Conservation (phyloP, 2,888 invertebrate species). For the Standfussiana lucernea region DNA sequence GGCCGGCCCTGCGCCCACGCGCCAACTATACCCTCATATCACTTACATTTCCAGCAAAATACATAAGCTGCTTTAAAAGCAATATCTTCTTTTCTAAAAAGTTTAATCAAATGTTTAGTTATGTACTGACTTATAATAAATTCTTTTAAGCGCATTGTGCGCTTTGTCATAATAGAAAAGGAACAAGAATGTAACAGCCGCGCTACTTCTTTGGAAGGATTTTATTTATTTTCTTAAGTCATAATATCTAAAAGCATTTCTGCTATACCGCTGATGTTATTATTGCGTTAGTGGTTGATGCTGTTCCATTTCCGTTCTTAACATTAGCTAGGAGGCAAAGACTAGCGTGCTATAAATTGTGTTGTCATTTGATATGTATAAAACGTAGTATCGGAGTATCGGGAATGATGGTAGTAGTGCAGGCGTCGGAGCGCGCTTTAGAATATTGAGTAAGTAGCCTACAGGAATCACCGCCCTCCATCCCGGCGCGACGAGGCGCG, state of each 20-base stretch:
- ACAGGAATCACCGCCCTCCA: constrained; percentile 73
- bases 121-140: constrained; percentile 30
- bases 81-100: constrained; percentile 18
- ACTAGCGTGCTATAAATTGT: constrained; percentile 32
- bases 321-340: constrained; percentile 7
- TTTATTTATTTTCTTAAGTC: constrained; percentile 48
- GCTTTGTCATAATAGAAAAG: constrained; percentile 66
- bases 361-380: constrained; percentile 43
- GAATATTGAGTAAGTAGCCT: constrained; percentile 89
- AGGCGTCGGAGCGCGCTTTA: constrained; percentile 82
- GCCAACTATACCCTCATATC: constrained; percentile 55
- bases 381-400: constrained; percentile 46
- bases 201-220: constrained; percentile 50
- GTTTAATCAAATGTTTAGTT: constrained; percentile 43
- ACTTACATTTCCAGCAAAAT: constrained; percentile 39
- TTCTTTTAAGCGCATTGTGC: constrained; percentile 66
- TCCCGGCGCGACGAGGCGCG: constrained; percentile 68
- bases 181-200: constrained; percentile 50
- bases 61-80: constrained; percentile 20
- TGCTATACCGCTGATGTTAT: constrained; percentile 15
- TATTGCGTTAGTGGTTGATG: constrained; percentile 20
- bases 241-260: constrained; percentile 43
- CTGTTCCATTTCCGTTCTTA: constrained; percentile 20
- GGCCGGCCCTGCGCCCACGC: constrained; percentile 65
- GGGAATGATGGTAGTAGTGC: constrained; percentile 76